These are phyloP conservation scores for Agelastica alni DNA, from an alignment of 2,888 invertebrate genomes.

Conservation along the genomic window DNA sequence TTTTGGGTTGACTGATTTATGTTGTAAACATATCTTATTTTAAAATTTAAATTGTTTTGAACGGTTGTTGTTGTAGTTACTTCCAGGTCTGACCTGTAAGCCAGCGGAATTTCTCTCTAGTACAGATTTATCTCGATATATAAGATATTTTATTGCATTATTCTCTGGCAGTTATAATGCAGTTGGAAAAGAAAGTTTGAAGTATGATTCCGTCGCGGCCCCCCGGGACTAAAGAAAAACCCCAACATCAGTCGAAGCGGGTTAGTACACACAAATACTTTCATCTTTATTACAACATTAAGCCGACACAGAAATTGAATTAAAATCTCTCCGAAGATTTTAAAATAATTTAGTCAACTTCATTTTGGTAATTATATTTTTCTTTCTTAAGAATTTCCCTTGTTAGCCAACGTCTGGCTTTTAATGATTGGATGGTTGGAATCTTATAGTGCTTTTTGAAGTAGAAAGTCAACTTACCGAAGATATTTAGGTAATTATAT, in stretches of 20 bases:
- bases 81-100: no score
- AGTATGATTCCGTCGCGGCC: slow-evolving; percentile 28
- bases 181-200: slow-evolving; percentile 35
- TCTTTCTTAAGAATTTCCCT: slow-evolving; percentile 19
- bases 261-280: slow-evolving; percentile 35
- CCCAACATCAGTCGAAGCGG: slow-evolving; percentile 33
- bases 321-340: slow-evolving; percentile 25
- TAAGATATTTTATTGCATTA: slow-evolving; percentile 29
- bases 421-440: slow-evolving; percentile 6
- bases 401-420: no score
- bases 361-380: slow-evolving; percentile 33
- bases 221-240: slow-evolving; percentile 29
- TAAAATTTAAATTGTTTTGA: no score
- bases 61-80: no score
- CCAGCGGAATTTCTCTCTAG: background rate
- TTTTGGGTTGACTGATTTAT: no score
- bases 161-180: slow-evolving; percentile 29
- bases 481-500: no score
- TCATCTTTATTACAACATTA: slow-evolving; percentile 31
- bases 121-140: slow-evolving; percentile 20
- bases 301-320: slow-evolving; percentile 17
- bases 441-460: no score
- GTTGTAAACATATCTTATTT: no score
- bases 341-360: slow-evolving; percentile 33
- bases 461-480: no score